Evolutionary conservation across 2,113 vertebrate genomes (phyloP).

Genomic region (Scytalopus superciliaris): DNA sequence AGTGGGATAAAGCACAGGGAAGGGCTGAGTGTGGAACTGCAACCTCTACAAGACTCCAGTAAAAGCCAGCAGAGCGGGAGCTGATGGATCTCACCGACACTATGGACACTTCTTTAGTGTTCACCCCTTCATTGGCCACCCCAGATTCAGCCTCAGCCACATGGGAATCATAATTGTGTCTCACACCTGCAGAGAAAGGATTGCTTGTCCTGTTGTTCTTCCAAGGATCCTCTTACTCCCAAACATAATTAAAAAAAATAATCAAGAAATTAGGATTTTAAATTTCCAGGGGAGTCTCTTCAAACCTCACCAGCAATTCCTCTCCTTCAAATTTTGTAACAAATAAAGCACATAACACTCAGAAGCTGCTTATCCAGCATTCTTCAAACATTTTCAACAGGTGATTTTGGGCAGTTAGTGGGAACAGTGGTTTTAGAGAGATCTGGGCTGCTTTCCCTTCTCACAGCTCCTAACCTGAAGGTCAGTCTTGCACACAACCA

Average conservation of each 20-base stretch:
- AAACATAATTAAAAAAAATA: rapidly evolving
- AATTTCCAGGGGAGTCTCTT: neutral
- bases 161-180: neutral
- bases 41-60: neutral
- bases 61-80: neutral
- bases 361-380: neutral
- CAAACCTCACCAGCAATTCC: neutral
- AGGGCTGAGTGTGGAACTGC: neutral
- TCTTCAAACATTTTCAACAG: neutral
- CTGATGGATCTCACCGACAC: neutral
- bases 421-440: neutral
- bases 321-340: neutral
- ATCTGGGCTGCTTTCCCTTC: neutral
- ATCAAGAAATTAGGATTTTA: neutral
- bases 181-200: neutral
- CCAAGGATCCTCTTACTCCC: neutral
- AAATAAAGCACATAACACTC: neutral
- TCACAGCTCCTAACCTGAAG: neutral
- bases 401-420: neutral
- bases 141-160: neutral
- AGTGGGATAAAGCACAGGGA: neutral
- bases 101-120: neutral
- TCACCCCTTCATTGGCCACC: neutral
- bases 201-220: neutral
- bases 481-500: rapidly evolving